Base-by-base conservation (phyloP, 2,888 invertebrate genomes). In the Nysson spinosus region DNA sequence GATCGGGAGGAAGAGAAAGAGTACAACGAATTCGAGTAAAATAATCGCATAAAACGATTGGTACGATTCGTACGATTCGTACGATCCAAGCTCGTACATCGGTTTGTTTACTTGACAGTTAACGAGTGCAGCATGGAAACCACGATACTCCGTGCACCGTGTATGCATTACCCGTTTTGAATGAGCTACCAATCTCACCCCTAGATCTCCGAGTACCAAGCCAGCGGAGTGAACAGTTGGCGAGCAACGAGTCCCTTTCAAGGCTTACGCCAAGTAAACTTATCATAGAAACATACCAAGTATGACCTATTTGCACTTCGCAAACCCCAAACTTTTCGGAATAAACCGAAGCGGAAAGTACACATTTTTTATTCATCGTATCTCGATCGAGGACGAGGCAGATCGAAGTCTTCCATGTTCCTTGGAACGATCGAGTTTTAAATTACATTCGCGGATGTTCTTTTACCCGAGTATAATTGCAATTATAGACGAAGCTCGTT, bases 111-210 rank as follows among this genome's bases (percentile, higher is more conserved):
- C 49, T 39, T 28, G 62, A 55, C 51, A 52, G 55, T 69, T 74
- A 74, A 74, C 74, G 75, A 75, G 74, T 65, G 52, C 61, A 50
- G 51, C 40, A 28, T 43, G 42, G 32, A 14, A 55, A 67, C 47
- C 57, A 65, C 52, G 56, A 60, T 65, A 61, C 60, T 39, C 42
- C 50, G 51, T 32, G 58, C 54, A 63, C 58, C 62, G 72, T 64
- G 71, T 66, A 66, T 71, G 76, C 76, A 78, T 79, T 75, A 77
- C 73, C 69, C 67, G 62, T 49, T n/a, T n/a, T 69, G 77, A 77
- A 79, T 70, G 71, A 72, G 72, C 50, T 44, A 46, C 49, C 63
- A 71, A 75, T 74, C 74, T 74, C 65, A 56, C 56, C 65, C 75
- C 72, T 55, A 20, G 75, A 74, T 74, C 74, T 75, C 56, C 35